Conservation (phyloP, 37 sponge, comb jelly and placozoan species). For the Bolinopsis microptera region DNA sequence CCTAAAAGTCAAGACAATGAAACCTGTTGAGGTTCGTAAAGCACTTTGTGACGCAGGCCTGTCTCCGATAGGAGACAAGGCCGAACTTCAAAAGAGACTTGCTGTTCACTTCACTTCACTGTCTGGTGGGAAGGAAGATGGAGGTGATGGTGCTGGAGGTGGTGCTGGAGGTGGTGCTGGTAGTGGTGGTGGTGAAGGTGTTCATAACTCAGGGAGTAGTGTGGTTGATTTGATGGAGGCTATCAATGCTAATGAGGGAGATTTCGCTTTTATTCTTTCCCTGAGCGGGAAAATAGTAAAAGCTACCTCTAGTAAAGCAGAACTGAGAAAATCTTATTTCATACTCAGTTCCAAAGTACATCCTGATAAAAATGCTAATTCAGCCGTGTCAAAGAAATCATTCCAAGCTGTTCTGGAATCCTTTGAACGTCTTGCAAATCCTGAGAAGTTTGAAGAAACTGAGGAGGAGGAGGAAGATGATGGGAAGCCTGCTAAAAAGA, state of each 20-base stretch:
- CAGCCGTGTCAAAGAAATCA: conserved; percentile 17
- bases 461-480: conserved; percentile 18
- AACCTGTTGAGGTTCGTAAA: conserved; percentile 38
- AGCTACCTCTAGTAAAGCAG: conserved; percentile 53
- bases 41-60: conserved; percentile 55
- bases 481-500: conserved; percentile 8
- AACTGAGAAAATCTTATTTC: conserved; percentile 44
- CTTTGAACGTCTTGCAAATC: conserved; percentile 51
- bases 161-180: not conserved
- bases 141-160: not conserved
- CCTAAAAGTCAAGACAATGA: conserved; percentile 33
- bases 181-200: not conserved
- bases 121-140: not conserved
- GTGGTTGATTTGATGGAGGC: conserved; percentile 26
- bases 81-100: conserved; percentile 45
- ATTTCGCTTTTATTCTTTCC: conserved; percentile 49
- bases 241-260: conserved; percentile 41
- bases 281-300: conserved; percentile 51
- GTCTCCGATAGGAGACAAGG: conserved; percentile 31
- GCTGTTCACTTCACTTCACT: conserved; percentile 28
- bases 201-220: not conserved
- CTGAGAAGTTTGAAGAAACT: conserved; percentile 43
- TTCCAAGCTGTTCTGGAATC: conserved; percentile 60
- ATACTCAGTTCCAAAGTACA: conserved; percentile 45
- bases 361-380: conserved; percentile 51